phyloP scores from a whole-genome alignment of 2,797 vertebrate genomes.

The Coranthus polyacanthus region DNA sequence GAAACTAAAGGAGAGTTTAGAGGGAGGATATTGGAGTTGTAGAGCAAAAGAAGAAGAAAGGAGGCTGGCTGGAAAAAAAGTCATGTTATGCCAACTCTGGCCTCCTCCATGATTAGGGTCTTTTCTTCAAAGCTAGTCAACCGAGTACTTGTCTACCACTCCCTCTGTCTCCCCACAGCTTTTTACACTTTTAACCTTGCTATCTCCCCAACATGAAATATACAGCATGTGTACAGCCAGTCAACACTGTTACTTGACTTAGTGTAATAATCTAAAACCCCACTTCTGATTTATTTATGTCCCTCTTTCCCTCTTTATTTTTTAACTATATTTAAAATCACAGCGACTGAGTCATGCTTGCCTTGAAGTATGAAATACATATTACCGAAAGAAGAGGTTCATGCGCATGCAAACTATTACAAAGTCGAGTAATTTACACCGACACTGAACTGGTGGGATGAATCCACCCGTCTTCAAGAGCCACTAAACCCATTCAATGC shows the following conservation, averaged over 20 bases:
- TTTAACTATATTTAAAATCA: no score
- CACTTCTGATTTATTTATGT: no score
- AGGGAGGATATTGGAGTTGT: conserved; percentile 45
- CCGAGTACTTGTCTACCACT: conserved; percentile 45
- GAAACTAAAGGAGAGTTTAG: not conserved
- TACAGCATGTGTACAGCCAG: conserved; percentile 16
- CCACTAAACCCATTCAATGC: conserved; percentile 21
- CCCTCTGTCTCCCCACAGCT: conserved; percentile 41
- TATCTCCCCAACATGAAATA: conserved; percentile 14
- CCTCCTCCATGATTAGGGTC: conserved; percentile 68
- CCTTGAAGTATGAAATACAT: no score
- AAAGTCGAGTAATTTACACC: conserved; percentile 29
- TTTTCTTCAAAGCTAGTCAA: conserved; percentile 67
- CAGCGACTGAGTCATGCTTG: no score
- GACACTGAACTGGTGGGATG: conserved; percentile 16
- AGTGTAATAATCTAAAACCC: no score
- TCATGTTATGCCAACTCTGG: conserved; percentile 63
- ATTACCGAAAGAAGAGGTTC: no score
- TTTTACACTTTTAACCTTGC: conserved; percentile 29
- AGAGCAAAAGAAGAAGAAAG: conserved; percentile 50
- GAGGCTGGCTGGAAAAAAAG: conserved; percentile 37
- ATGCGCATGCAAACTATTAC: no score
- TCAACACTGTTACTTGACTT: not conserved
- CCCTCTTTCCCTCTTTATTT: no score
- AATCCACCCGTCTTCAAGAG: conserved; percentile 25